Evolutionary conservation across 2,797 vertebrate genomes (phyloP).

Genomic region (Podarcis siculus): DNA sequence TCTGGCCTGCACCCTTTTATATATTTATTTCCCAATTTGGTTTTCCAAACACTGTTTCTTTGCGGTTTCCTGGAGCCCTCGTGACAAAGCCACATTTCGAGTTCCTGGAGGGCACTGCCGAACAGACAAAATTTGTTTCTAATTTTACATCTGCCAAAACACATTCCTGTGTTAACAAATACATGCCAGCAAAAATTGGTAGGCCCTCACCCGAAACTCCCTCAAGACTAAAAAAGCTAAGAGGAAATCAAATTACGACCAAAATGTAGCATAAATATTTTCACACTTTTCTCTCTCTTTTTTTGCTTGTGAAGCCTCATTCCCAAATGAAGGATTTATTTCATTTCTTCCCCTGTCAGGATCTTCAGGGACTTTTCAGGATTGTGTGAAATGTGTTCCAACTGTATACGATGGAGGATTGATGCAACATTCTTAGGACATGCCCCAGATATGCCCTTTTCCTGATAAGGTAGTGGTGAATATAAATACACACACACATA

Average conservation of each 20-base stretch:
- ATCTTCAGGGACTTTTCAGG: conserved; percentile 43
- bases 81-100: conserved; percentile 83
- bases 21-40: conserved; percentile 73
- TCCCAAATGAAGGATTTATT: conserved; percentile 13
- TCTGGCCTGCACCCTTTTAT: conserved; percentile 79
- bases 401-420: too few species aligned
- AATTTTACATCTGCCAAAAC: conserved; percentile 91
- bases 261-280: conserved; percentile 73
- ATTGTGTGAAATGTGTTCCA: neutral
- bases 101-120: conserved; percentile 85
- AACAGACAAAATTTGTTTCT: conserved; percentile 94
- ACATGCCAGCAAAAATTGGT: conserved; percentile 78
- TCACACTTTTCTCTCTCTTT: conserved; percentile 62
- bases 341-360: conserved; percentile 24
- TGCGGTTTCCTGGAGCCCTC: conserved; percentile 86
- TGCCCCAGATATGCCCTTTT: too few species aligned
- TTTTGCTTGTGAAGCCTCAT: conserved; percentile 47
- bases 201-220: conserved; percentile 79
- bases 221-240: conserved; percentile 84
- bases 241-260: conserved; percentile 86
- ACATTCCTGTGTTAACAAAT: conserved; percentile 83
- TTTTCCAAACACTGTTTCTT: conserved; percentile 83
- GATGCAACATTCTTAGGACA: too few species aligned
- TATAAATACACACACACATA: too few species aligned
- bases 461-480: too few species aligned